Evolutionary conservation across 2,113 vertebrate species (phyloP).

Genomic region (Bothrops jararaca): DNA sequence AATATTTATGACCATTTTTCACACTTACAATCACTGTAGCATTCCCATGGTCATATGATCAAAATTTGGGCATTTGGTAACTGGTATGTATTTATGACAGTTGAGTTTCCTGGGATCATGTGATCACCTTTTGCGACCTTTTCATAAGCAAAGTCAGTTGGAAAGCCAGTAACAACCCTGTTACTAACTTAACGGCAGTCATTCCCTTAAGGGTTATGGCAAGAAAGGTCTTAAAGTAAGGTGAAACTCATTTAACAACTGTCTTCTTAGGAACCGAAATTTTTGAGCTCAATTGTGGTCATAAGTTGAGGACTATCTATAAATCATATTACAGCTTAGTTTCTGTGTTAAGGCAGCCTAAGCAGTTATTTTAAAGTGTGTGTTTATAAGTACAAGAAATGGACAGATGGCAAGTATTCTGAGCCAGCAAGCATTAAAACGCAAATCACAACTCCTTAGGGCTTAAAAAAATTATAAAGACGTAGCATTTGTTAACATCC

Average conservation of each 20-base stretch:
- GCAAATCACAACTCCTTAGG: background rate
- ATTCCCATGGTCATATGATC: background rate
- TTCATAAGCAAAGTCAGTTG: background rate
- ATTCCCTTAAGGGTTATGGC: background rate
- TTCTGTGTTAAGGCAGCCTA: background rate
- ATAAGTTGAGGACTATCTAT: background rate
- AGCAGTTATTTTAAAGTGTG: background rate
- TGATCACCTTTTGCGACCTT: background rate
- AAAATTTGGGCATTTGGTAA: background rate
- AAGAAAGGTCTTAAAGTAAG: background rate
- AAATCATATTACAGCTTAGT: background rate
- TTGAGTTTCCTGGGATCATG: background rate
- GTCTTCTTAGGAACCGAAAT: background rate
- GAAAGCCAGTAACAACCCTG: background rate
- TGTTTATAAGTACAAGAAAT: background rate
- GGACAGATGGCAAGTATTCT: background rate
- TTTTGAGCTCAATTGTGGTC: background rate
- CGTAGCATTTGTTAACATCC: background rate
- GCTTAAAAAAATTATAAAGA: background rate
- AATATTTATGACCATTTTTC: background rate
- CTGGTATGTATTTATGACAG: background rate
- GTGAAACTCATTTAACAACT: background rate
- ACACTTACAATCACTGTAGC: background rate
- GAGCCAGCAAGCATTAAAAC: background rate
- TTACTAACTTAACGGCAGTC: background rate